These are phyloP conservation scores for Natator depressus DNA, from an alignment of 2,113 vertebrate genomes.

Conservation along the genomic window DNA sequence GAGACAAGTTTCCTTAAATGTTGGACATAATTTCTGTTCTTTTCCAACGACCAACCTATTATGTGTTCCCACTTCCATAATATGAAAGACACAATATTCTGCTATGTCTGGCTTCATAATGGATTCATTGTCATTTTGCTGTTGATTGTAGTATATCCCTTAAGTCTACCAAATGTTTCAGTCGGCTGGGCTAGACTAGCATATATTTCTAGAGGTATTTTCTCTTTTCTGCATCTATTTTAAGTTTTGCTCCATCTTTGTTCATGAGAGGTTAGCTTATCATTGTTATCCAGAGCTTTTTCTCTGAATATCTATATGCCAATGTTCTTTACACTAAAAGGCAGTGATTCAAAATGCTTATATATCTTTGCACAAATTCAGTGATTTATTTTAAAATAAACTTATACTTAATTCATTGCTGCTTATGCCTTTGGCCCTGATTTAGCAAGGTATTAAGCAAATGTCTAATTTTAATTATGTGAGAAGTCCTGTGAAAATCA, in stretches of 20 bases:
- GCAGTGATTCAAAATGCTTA: constrained; percentile 17
- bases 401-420: background rate
- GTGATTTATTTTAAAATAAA: background rate
- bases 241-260: background rate
- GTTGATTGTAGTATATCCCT: background rate
- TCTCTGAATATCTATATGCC: background rate
- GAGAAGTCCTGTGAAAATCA: background rate
- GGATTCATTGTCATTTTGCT: background rate
- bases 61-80: background rate
- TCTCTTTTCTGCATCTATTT: background rate
- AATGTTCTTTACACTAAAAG: background rate
- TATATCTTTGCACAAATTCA: background rate
- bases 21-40: background rate
- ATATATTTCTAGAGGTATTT: background rate
- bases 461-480: background rate
- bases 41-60: background rate
- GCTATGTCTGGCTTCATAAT: background rate
- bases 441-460: background rate
- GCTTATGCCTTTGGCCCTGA: background rate
- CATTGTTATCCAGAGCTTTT: background rate
- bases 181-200: background rate
- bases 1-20: background rate
- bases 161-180: background rate
- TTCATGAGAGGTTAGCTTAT: background rate
- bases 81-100: constrained; percentile 4